Evolutionary conservation across 2,797 vertebrate species (phyloP).

Genomic region (Tokudaia muenninki): DNA sequence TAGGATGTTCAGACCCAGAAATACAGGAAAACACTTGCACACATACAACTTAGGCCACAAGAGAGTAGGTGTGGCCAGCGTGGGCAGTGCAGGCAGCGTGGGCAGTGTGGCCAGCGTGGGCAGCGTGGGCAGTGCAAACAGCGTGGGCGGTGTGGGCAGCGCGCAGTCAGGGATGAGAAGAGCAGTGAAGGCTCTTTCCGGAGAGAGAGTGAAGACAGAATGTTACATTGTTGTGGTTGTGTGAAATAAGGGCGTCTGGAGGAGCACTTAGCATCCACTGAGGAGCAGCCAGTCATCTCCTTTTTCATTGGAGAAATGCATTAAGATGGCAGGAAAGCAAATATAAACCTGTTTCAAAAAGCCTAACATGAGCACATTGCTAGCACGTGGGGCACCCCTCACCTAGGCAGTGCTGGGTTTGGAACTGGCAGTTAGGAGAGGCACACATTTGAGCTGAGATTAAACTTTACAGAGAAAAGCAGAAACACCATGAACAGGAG

Average conservation of each 20-base stretch:
- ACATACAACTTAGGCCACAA: not conserved
- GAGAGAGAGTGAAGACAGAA: not conserved
- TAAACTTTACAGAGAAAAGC: constrained; percentile 20
- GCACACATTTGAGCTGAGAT: not conserved
- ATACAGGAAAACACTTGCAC: not conserved
- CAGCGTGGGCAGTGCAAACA: not conserved
- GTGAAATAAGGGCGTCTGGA: not conserved
- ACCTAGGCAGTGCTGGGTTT: not conserved
- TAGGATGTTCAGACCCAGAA: not conserved
- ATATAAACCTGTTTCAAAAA: not conserved
- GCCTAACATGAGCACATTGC: not conserved
- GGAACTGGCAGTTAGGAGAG: not conserved
- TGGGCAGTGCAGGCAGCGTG: not conserved
- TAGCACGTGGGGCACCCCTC: not conserved
- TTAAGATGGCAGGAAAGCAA: not conserved
- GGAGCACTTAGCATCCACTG: not conserved
- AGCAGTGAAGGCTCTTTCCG: not conserved
- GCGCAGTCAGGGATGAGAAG: not conserved
- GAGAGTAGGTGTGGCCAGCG: not conserved
- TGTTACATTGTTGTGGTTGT: not conserved
- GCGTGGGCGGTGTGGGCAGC: too few species aligned
- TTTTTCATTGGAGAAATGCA: not conserved
- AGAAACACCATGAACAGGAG: not conserved
- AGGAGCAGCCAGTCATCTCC: not conserved
- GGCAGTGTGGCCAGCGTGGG: accelerated